Base-by-base conservation (phyloP, 2,888 invertebrate species). In the Salpingus planirostris region DNA sequence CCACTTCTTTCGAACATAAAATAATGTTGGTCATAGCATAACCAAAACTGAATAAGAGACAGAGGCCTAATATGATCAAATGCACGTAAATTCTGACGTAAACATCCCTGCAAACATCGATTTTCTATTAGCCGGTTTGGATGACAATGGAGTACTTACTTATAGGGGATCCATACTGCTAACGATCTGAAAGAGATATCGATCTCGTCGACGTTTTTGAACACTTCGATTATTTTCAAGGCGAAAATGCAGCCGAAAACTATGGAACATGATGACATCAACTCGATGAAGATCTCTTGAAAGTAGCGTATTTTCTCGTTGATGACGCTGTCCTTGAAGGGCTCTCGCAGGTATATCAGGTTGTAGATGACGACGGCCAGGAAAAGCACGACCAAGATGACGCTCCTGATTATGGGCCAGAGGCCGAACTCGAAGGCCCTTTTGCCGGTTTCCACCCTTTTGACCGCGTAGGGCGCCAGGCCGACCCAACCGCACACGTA, bases 111-210 rank as follows among this genome's bases (percentile, higher is more conserved):
- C n/a, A n/a, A n/a, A n/a, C n/a, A n/a, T n/a, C n/a, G n/a, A n/a
- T n/a, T n/a, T n/a, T n/a, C n/a, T n/a, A n/a, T n/a, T n/a, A n/a
- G n/a, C n/a, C n/a, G n/a, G n/a, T n/a, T n/a, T n/a, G n/a, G n/a
- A n/a, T n/a, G n/a, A n/a, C n/a, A n/a, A n/a, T n/a, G n/a, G n/a
- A n/a, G 6, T 15, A 28, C 36, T 40, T 38, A 54, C 54, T 41
- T 47, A 23, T 54, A 48, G 2, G 43, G 40, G 27, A 52, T 35
- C 44, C 47, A 48, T 8, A 52, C 40, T 3, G 45, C 43, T 11
- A 54, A 24, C 22, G 27, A 38, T 24, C 43, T 36, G 31, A 54
- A 44, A 5, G 36, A 31, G 8, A 36, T 35, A 36, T 54, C 54
- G 12, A 50, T 43, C 14, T 47, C 45, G 11, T 47, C 36, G 18